These are phyloP conservation scores for Cacatua alba DNA, from an alignment of 2,113 vertebrate genomes.

Conservation along the genomic window DNA sequence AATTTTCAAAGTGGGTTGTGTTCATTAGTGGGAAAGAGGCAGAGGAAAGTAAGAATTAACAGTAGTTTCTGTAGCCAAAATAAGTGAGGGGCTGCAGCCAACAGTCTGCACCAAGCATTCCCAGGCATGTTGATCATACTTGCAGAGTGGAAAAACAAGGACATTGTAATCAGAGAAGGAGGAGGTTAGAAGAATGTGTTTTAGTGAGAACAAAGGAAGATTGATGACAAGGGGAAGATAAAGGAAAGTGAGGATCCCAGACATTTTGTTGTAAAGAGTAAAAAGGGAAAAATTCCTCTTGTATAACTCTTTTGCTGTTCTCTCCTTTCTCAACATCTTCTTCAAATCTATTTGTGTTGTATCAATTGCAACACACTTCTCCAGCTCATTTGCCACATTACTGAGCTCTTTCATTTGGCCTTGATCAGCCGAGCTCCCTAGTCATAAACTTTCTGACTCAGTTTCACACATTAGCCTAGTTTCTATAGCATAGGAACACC, in stretches of 20 bases:
- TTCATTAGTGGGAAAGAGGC: neutral
- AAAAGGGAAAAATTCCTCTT: neutral
- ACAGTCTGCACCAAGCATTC: neutral
- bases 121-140: slow-evolving; percentile 13
- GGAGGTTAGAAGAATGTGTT: neutral
- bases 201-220: neutral
- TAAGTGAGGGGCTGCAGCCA: slow-evolving; percentile 13
- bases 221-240: neutral
- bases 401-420: neutral
- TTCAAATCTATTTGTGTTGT: neutral
- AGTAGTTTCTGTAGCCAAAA: slow-evolving; percentile 22
- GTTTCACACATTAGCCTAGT: neutral
- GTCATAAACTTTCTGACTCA: neutral
- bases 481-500: neutral
- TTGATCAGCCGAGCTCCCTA: neutral
- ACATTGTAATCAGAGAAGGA: neutral
- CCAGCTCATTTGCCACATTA: neutral
- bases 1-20: slow-evolving; percentile 15
- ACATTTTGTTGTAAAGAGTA: neutral
- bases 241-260: neutral
- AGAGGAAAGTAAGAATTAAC: slow-evolving; percentile 38
- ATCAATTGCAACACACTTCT: neutral
- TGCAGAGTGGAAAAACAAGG: slow-evolving; percentile 15
- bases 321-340: neutral
- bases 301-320: neutral